Evolutionary conservation across 2,113 vertebrate genomes (phyloP).

Genomic region (Diglossa brunneiventris): DNA sequence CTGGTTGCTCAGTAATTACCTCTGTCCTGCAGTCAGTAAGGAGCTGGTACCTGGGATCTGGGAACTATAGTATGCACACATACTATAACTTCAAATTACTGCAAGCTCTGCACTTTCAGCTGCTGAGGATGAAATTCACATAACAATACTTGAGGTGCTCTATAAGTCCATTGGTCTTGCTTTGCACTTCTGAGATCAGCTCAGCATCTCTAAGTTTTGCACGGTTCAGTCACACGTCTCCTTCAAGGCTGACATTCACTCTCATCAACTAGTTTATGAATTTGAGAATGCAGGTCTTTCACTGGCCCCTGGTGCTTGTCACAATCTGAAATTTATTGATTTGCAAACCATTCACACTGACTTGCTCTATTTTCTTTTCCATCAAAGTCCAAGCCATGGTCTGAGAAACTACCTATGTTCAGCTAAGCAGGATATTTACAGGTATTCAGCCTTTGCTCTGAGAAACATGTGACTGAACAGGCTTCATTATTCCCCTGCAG

Average conservation of each 20-base stretch:
- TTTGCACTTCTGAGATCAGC: background rate
- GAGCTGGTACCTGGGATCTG: background rate
- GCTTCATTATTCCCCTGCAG: background rate
- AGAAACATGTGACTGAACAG: background rate
- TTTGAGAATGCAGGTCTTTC: background rate
- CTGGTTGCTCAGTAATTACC: background rate
- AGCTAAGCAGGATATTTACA: background rate
- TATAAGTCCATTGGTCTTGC: fast-evolving
- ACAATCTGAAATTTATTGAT: background rate
- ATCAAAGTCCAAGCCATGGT: background rate
- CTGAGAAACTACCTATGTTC: background rate
- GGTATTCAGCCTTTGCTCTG: background rate
- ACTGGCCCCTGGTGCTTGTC: background rate
- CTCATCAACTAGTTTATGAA: background rate
- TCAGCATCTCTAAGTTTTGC: background rate
- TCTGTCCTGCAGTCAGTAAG: background rate
- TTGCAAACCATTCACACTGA: background rate
- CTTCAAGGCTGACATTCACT: background rate
- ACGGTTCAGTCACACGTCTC: background rate
- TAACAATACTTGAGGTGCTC: background rate
- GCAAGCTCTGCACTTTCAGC: background rate
- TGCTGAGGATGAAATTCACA: background rate
- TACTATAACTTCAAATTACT: background rate
- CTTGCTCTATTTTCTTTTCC: background rate
- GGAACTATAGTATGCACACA: background rate